Evolutionary conservation across 2,797 vertebrate genomes (phyloP).

Genomic region (Arnoldichthys spilopterus): DNA sequence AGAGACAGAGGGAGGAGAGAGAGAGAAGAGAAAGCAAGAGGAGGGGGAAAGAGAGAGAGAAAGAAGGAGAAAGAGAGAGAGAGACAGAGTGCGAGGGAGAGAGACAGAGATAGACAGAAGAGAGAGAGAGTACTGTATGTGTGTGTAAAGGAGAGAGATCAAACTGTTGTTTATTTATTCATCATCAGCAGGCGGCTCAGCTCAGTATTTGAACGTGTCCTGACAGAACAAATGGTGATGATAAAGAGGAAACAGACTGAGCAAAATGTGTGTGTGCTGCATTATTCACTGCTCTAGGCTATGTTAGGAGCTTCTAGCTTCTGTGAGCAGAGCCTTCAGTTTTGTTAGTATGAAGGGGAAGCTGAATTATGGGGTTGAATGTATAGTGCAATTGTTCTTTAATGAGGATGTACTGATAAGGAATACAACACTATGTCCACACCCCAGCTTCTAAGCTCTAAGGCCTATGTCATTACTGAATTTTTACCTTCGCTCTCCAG

Average conservation of each 20-base stretch:
- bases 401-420: no score
- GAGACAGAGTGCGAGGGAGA: background rate
- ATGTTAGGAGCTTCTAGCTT: no score
- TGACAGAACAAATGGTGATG: conserved; percentile 16
- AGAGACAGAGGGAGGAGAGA: conserved; percentile 42
- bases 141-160: background rate
- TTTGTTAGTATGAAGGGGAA: no score
- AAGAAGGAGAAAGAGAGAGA: background rate
- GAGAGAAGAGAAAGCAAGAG: background rate
- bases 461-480: no score
- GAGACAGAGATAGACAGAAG: background rate
- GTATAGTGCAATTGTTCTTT: no score
- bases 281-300: background rate
- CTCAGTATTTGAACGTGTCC: conserved; percentile 28
- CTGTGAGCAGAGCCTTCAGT: no score
- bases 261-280: background rate
- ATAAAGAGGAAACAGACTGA: conserved; percentile 19
- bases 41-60: background rate
- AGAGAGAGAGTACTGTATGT: background rate
- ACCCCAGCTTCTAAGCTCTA: no score
- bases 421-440: no score
- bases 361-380: no score
- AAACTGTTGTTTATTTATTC: conserved; percentile 47
- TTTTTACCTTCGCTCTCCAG: no score
- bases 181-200: conserved; percentile 34